phyloP scores from a whole-genome alignment of 2,888 invertebrate genomes.

The Peribatodes rhomboidaria region DNA sequence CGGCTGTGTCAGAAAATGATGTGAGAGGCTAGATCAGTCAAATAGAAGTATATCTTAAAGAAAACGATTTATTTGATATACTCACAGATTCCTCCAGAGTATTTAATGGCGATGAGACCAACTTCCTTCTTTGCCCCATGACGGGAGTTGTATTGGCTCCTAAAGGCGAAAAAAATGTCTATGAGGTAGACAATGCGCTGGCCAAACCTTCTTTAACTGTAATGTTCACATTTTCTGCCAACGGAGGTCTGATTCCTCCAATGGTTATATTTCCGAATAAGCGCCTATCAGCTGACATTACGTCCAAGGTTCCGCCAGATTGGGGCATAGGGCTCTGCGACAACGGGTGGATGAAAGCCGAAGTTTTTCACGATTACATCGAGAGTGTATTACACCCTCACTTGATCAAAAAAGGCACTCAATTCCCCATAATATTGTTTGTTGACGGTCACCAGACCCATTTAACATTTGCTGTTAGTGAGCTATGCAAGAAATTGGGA shows the following conservation, averaged over 20 bases:
- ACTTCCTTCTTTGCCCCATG: slow-evolving; percentile 6
- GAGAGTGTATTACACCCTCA: not conserved
- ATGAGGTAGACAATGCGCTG: slow-evolving; percentile 2
- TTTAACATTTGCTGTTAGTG: slow-evolving; percentile 13
- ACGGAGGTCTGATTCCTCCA: not conserved
- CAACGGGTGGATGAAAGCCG: slow-evolving; percentile 5
- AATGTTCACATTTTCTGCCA: not conserved
- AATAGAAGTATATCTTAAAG: slow-evolving; percentile 13
- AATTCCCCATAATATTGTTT: slow-evolving; percentile 1
- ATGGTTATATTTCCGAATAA: slow-evolving; percentile 3
- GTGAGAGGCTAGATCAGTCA: slow-evolving; percentile 18
- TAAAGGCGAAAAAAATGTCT: slow-evolving; percentile 5
- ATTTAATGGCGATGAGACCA: slow-evolving; percentile 8
- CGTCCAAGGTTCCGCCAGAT: not conserved
- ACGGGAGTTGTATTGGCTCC: not conserved
- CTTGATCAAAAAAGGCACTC: not conserved
- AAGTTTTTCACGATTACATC: slow-evolving; percentile 4
- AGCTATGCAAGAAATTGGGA: slow-evolving; percentile 9
- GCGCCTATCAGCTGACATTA: not conserved
- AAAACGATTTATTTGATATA: slow-evolving; percentile 7
- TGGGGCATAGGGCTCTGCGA: slow-evolving; percentile 1
- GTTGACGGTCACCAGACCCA: slow-evolving; percentile 5
- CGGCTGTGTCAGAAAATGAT: slow-evolving; percentile 12
- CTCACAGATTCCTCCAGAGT: not conserved
- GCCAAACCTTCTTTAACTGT: slow-evolving; percentile 1